phyloP scores from a whole-genome alignment of 2,888 invertebrate genomes.

The Seladonia tumulorum region DNA sequence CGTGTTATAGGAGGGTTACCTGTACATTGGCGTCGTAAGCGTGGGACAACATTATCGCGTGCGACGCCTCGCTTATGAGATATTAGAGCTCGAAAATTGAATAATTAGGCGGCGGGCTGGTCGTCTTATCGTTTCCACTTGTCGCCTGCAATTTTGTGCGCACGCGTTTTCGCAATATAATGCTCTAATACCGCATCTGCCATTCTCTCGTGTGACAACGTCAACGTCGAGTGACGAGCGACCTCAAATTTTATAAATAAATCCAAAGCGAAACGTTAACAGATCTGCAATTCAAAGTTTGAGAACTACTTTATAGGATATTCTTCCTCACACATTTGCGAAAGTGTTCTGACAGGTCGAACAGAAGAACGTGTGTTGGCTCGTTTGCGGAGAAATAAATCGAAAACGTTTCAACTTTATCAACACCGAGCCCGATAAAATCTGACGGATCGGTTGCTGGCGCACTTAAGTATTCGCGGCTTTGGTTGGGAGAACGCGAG shows the following conservation, averaged over 20 bases:
- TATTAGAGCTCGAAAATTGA: not conserved
- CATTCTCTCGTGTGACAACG: not conserved
- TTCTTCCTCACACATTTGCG: not conserved
- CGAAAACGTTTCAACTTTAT: no score
- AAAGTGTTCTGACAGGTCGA: not conserved
- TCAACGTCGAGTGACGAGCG: not conserved
- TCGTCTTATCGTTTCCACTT: not conserved
- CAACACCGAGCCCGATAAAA: not conserved
- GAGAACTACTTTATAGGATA: no score
- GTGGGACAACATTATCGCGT: not conserved
- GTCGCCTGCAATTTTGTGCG: not conserved
- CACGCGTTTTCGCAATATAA: not conserved
- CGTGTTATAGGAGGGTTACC: no score
- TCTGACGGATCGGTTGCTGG: not conserved
- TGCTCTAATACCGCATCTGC: not conserved
- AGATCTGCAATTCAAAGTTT: no score
- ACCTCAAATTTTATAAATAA: not conserved
- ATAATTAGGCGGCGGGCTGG: not conserved
- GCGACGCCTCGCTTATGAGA: not conserved
- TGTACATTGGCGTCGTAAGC: not conserved
- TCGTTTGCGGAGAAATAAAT: not conserved
- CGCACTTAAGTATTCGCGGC: not conserved
- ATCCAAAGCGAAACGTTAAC: not conserved
- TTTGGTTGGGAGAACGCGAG: not conserved
- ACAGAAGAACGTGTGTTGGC: not conserved